phyloP scores from a whole-genome alignment of 1,140 invertebrate genomes.

The Drosophila erecta region DNA sequence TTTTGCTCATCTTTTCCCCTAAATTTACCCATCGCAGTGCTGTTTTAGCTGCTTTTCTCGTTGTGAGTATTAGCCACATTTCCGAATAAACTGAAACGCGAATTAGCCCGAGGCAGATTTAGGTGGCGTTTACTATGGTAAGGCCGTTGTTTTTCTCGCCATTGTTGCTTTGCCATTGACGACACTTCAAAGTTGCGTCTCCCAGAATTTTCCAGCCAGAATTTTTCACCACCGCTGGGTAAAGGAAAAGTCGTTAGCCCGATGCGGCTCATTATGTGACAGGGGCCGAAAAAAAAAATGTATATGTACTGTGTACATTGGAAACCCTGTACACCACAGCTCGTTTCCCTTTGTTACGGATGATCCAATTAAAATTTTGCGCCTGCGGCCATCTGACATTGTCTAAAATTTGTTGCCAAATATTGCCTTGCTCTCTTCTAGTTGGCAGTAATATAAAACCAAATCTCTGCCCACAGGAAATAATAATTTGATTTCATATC shows the following conservation, averaged over 20 bases:
- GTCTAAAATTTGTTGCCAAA: slow-evolving; percentile 44
- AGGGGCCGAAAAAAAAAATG: slow-evolving; percentile 4
- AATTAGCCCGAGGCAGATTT: slow-evolving; percentile 55
- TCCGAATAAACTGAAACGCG: slow-evolving; percentile 62
- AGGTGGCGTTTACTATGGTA: slow-evolving; percentile 18
- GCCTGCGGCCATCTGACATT: slow-evolving; percentile 42
- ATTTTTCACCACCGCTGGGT: slow-evolving; percentile 12
- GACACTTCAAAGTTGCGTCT: slow-evolving; percentile 60
- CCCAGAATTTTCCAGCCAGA: no score
- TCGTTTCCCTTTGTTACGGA: slow-evolving; percentile 34
- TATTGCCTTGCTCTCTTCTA: slow-evolving; percentile 28
- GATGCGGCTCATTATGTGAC: slow-evolving; percentile 68
- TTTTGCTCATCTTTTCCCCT: slow-evolving; percentile 53
- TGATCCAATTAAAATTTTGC: slow-evolving; percentile 76
- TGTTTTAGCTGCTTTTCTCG: slow-evolving; percentile 35
- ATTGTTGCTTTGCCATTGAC: slow-evolving; percentile 62
- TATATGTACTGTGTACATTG: background rate
- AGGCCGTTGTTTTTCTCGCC: slow-evolving; percentile 35
- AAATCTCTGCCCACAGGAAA: slow-evolving; percentile 43
- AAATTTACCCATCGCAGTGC: slow-evolving; percentile 38
- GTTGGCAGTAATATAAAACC: slow-evolving; percentile 41
- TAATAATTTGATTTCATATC: slow-evolving; percentile 53
- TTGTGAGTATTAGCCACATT: slow-evolving; percentile 68
- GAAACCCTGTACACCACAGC: slow-evolving; percentile 22
- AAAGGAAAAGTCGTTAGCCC: slow-evolving; percentile 52